phyloP scores from a whole-genome alignment of 2,888 invertebrate genomes.

The Strigamia transsilvanica region DNA sequence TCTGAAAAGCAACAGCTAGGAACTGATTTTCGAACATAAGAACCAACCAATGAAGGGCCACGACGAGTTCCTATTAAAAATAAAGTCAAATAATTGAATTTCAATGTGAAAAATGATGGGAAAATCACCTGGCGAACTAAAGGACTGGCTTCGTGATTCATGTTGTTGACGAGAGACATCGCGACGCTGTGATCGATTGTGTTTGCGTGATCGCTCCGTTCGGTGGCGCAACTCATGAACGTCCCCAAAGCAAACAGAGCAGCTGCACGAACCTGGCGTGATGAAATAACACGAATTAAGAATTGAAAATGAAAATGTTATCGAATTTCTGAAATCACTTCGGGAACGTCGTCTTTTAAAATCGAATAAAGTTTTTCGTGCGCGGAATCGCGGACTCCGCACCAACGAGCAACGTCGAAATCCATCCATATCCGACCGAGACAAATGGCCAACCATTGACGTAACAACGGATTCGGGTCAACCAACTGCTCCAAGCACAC shows the following conservation, averaged over 20 bases:
- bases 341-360: constrained; percentile 82
- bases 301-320: not conserved
- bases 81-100: not conserved
- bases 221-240: constrained; percentile 83
- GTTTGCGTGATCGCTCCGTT: constrained; percentile 90
- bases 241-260: constrained; percentile 95
- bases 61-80: constrained; percentile 73
- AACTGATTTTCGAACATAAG: constrained; percentile 88
- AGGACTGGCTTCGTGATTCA: constrained; percentile 84
- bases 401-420: constrained; percentile 89
- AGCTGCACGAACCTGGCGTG: constrained; percentile 80
- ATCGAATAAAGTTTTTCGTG: constrained; percentile 90
- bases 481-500: constrained; percentile 89
- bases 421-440: constrained; percentile 90
- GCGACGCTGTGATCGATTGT: constrained; percentile 93
- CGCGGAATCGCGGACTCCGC: constrained; percentile 93
- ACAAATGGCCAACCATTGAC: constrained; percentile 86
- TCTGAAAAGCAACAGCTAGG: constrained; percentile 75
- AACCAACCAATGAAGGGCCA: constrained; percentile 86
- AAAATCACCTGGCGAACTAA: constrained; percentile 76
- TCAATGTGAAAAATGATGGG: not conserved
- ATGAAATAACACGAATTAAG: not conserved
- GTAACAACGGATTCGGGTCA: constrained; percentile 71
- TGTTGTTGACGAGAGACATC: constrained; percentile 81
- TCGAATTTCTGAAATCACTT: constrained; percentile 69